These are phyloP conservation scores for Diachasmimorpha longicaudata DNA, from an alignment of 1,140 invertebrate species.

Conservation along the genomic window DNA sequence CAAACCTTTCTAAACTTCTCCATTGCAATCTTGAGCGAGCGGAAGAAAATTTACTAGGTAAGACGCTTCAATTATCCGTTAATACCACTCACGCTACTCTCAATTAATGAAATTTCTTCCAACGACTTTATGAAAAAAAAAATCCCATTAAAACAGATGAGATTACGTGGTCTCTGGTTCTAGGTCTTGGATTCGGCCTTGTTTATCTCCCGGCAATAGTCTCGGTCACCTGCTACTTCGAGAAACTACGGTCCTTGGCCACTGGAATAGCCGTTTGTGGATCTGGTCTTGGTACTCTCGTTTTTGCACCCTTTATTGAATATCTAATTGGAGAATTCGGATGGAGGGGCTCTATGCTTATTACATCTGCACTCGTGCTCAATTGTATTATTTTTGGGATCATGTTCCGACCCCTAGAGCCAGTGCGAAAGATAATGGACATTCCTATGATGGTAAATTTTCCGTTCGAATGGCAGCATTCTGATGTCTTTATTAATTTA, in stretches of 20 bases:
- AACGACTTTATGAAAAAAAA: neutral
- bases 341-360: slow-evolving; percentile 79
- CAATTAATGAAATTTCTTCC: no score
- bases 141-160: neutral
- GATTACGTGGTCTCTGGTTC: slow-evolving; percentile 30
- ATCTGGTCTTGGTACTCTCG: slow-evolving; percentile 85
- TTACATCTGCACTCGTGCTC: slow-evolving; percentile 81
- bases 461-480: no score
- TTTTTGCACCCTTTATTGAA: slow-evolving; percentile 81
- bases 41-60: neutral
- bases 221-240: slow-evolving; percentile 93
- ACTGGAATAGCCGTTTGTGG: slow-evolving; percentile 95
- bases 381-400: slow-evolving; percentile 84
- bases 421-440: slow-evolving; percentile 38
- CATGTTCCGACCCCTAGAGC: slow-evolving; percentile 77
- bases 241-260: slow-evolving; percentile 86
- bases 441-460: slow-evolving; percentile 33
- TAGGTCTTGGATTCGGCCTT: slow-evolving; percentile 90
- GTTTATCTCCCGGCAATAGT: slow-evolving; percentile 95
- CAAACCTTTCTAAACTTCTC: neutral
- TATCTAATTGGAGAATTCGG: slow-evolving; percentile 69
- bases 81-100: neutral
- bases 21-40: neutral
- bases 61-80: neutral
- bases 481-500: neutral